These are phyloP conservation scores for Ctenosaura bakeri DNA, from an alignment of 2,797 vertebrate genomes.

Conservation along the genomic window DNA sequence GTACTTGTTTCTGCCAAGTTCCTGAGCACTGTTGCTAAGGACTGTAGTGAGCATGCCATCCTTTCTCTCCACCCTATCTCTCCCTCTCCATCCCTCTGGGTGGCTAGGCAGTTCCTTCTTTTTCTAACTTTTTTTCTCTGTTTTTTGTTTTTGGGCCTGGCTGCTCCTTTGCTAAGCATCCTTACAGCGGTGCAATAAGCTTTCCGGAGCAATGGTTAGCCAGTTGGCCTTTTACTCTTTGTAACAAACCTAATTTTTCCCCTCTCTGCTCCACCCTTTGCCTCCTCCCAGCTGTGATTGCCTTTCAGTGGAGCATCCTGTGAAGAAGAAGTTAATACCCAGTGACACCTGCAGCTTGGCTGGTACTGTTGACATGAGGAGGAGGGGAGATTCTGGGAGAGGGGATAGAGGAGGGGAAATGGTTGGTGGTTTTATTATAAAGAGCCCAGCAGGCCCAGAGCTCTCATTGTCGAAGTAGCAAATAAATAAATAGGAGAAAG, in stretches of 20 bases:
- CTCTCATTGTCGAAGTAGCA: constrained; percentile 85
- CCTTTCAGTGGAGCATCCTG: constrained; percentile 70
- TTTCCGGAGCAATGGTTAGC: constrained; percentile 80
- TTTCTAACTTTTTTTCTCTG: background rate
- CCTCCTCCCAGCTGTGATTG: constrained; percentile 46
- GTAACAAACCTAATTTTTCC: constrained; percentile 70
- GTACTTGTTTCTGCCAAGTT: constrained; percentile 55
- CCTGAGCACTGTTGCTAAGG: constrained; percentile 74
- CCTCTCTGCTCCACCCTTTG: constrained; percentile 65
- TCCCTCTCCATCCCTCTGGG: constrained; percentile 16
- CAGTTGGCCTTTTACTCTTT: constrained; percentile 58
- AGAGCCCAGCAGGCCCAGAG: constrained; percentile 85
- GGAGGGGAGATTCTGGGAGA: constrained; percentile 47
- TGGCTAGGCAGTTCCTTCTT: constrained; percentile 39
- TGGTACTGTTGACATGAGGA: constrained; percentile 77
- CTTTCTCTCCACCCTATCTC: constrained; percentile 39
- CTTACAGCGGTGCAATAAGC: constrained; percentile 69
- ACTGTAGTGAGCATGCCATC: constrained; percentile 64
- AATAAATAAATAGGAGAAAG: constrained; percentile 90
- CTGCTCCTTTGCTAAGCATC: constrained; percentile 35
- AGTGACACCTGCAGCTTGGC: constrained; percentile 85
- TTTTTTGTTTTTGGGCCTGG: constrained; percentile 14
- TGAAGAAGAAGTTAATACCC: constrained; percentile 80
- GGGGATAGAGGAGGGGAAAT: constrained; percentile 67
- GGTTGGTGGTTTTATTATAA: constrained; percentile 87